Conservation (phyloP, 2,797 vertebrate species). For the Gallirallus australis region DNA sequence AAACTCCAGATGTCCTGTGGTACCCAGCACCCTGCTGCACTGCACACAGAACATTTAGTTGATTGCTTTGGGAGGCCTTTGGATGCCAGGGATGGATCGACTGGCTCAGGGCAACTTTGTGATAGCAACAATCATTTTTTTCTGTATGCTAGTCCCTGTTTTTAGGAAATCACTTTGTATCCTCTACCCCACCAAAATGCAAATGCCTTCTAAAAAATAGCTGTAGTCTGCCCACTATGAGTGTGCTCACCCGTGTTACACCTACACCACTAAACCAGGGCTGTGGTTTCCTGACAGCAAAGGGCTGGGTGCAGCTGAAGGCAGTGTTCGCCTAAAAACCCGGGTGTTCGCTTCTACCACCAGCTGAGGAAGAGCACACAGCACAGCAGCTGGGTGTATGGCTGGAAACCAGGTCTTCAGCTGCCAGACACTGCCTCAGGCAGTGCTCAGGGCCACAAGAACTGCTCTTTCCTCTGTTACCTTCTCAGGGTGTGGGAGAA, state of each 20-base stretch:
- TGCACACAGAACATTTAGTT: neutral
- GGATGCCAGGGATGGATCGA: neutral
- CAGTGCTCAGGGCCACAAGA: neutral
- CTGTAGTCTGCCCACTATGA: neutral
- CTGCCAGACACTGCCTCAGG: neutral
- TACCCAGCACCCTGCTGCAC: neutral
- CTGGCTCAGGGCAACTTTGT: neutral
- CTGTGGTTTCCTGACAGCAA: neutral
- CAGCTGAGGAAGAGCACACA: neutral
- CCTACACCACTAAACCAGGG: neutral
- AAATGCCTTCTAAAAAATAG: neutral
- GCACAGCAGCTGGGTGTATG: neutral
- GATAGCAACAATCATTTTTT: neutral
- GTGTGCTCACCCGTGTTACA: neutral
- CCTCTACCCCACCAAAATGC: neutral
- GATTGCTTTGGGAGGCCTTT: neutral
- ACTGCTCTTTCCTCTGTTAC: neutral
- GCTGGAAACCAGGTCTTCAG: neutral
- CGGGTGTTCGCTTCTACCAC: rapidly evolving
- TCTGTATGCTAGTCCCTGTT: neutral
- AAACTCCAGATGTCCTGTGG: neutral
- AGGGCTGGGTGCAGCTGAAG: neutral
- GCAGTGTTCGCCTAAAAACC: neutral
- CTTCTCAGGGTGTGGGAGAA: neutral
- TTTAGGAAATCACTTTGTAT: neutral